A percentile compares a stretch with the other conserved stretches of the same genome.
Conservation (phyloP, 2,888 invertebrate genomes). For the Andrena dorsata region DNA sequence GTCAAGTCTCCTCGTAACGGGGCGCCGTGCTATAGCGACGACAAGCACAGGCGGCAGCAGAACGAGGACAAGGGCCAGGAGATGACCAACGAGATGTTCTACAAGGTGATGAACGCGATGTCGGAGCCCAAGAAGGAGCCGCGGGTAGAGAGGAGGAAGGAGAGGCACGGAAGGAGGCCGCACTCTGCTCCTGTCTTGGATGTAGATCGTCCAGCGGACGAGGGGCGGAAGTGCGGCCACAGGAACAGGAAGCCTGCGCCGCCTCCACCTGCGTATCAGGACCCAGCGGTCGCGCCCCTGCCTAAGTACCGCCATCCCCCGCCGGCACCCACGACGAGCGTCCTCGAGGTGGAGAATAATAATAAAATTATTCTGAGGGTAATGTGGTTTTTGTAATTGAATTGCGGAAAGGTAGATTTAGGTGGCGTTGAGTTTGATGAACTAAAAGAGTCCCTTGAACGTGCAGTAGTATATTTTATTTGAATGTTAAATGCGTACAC, state of each 20-base stretch:
- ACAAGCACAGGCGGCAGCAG: conserved; percentile 59
- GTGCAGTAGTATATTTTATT: too few relatives aligned
- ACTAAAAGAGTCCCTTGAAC: too few relatives aligned
- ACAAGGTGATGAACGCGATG: conserved; percentile 75
- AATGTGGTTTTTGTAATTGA: conserved; percentile 1
- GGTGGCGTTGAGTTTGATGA: neutral
- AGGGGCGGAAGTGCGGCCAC: conserved; percentile 70
- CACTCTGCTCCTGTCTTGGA: conserved; percentile 81
- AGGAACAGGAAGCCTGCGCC: conserved; percentile 73
- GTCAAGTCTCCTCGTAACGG: conserved; percentile 66
- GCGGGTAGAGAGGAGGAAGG: conserved; percentile 67
- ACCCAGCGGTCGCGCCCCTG: conserved; percentile 69
- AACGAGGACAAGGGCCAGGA: conserved; percentile 65
- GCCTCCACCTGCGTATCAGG: conserved; percentile 75
- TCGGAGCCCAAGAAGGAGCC: conserved; percentile 68
- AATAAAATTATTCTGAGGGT: conserved; percentile 77
- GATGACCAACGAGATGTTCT: conserved; percentile 72
- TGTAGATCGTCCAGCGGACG: conserved; percentile 69
- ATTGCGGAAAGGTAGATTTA: neutral
- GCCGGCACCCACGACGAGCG: conserved; percentile 65
- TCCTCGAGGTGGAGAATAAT: conserved; percentile 79
- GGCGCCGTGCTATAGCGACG: conserved; percentile 48
- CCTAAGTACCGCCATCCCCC: conserved; percentile 70
- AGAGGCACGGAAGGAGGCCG: conserved; percentile 75
- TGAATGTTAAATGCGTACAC: too few relatives aligned